Evolutionary conservation across 2,113 vertebrate genomes (phyloP), one percentile per base, ranked within the genome.

Genomic region (Gobiocypris rarus): DNA sequence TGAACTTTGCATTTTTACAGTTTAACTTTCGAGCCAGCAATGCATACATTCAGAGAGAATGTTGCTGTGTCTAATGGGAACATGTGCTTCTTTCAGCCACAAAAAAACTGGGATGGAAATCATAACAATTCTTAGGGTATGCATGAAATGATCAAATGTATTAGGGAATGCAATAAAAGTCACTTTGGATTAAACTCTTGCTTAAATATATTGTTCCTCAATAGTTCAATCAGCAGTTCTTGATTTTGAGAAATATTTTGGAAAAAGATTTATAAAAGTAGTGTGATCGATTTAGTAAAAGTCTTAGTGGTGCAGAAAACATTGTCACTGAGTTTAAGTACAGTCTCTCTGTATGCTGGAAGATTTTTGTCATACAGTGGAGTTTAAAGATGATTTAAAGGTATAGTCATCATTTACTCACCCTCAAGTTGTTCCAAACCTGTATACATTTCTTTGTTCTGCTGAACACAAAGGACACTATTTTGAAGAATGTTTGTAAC

Each of bases 1-100:
- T 75, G 73, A 75, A 52, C 73, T 75, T 75, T 75, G 73, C 45
- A 50, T 75, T 19, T 50, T 52, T 31, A 50, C 19, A 50, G 3
- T 75, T 75, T 28, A 75, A 31, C 41, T 69, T 69, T 69, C 2
- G 11, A 41, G n/a, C 43, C 45, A 31, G 73, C 45, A 52, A 15
- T 15, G n/a, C 45, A 17, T 50, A 19, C 24, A 17, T 50, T 74
- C 14, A 17, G 3, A 50, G 43, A 74, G 71, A 74, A 50, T 28
- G 28, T 14, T 17, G 5, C 61, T 28, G 41, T 71, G 10, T 43
- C 22, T 3, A 0, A 45, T 14, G 69, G 22, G 19, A 71, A 71
- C 11, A 14, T 24, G 41, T 24, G 69, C 69, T 45, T 24, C 10
- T 3, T 63, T 14, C 0, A 63, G 13, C 11, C 26, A 63, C 24